These are phyloP conservation scores for Glaucidium brasilianum DNA, from an alignment of 2,113 vertebrate genomes.

Conservation along the genomic window DNA sequence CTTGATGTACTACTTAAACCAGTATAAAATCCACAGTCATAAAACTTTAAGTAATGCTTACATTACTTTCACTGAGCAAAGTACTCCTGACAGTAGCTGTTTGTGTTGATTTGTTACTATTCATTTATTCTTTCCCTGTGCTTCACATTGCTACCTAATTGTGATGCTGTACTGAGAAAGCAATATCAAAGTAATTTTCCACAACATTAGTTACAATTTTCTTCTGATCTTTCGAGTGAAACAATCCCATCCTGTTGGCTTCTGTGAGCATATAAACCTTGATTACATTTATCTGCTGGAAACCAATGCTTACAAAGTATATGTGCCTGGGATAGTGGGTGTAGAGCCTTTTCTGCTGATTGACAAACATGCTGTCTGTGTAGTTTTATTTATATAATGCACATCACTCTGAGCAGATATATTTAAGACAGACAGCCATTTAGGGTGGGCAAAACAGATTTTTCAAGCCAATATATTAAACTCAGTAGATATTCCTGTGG, in stretches of 20 bases:
- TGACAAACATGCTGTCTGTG: slow-evolving; percentile 24
- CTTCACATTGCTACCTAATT: slow-evolving; percentile 79
- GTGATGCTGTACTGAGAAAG: slow-evolving; percentile 85
- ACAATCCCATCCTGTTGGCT: slow-evolving; percentile 80
- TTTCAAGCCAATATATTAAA: not conserved
- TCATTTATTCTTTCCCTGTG: slow-evolving; percentile 76
- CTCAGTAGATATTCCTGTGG: not conserved
- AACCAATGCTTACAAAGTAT: slow-evolving; percentile 69
- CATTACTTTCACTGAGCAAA: slow-evolving; percentile 80
- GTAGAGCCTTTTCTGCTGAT: slow-evolving; percentile 1
- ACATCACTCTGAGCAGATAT: not conserved
- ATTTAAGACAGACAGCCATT: not conserved
- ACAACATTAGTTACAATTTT: slow-evolving; percentile 86
- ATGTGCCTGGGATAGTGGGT: slow-evolving; percentile 1
- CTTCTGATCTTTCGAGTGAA: slow-evolving; percentile 83
- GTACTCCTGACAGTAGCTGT: slow-evolving; percentile 80
- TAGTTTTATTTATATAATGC: not conserved
- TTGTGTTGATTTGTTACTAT: slow-evolving; percentile 87
- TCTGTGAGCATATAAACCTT: slow-evolving; percentile 79
- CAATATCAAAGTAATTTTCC: slow-evolving; percentile 88
- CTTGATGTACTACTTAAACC: slow-evolving; percentile 59
- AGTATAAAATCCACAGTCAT: slow-evolving; percentile 65
- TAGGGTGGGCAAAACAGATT: not conserved
- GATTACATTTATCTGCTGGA: slow-evolving; percentile 81
- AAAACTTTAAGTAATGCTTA: slow-evolving; percentile 83